phyloP scores from a whole-genome alignment of 30 jellyfish, hydroid and myxozoan species.

The Aurelia coerulea region DNA sequence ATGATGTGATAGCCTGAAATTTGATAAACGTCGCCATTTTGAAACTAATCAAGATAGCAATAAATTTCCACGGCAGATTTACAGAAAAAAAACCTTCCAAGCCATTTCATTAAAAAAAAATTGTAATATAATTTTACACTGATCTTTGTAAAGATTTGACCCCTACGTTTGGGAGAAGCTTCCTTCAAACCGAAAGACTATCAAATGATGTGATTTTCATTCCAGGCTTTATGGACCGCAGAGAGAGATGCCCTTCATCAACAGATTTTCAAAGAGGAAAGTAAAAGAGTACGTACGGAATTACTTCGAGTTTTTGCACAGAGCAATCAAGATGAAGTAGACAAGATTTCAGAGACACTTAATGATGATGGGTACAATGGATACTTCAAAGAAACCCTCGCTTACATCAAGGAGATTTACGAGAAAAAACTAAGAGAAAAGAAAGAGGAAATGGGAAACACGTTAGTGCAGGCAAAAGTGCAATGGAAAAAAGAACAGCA shows the following conservation, averaged over 20 bases:
- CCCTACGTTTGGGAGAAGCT: no score
- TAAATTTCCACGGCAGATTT: no score
- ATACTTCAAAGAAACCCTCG: slow-evolving; percentile 15
- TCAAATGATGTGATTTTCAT: no score
- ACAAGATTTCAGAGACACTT: background rate
- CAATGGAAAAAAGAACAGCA: slow-evolving; percentile 18
- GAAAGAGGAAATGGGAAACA: background rate
- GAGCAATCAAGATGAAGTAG: background rate
- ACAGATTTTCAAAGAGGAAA: slow-evolving; percentile 65
- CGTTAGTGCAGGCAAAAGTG: slow-evolving; percentile 14
- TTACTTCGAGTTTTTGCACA: slow-evolving; percentile 40
- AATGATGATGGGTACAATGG: slow-evolving; percentile 2
- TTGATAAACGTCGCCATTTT: no score
- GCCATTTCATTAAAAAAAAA: background rate
- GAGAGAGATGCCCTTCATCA: slow-evolving; percentile 33
- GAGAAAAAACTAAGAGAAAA: slow-evolving; percentile 16
- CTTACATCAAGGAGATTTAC: slow-evolving; percentile 3
- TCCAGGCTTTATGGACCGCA: slow-evolving; percentile 54
- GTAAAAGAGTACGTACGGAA: slow-evolving; percentile 58
- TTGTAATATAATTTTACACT: no score
- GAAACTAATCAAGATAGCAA: no score
- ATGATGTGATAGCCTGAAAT: no score
- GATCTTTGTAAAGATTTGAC: no score
- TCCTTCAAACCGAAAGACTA: no score
- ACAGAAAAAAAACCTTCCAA: no score